Conservation (phyloP, 2,113 vertebrate species). For the Ondatra zibethicus region DNA sequence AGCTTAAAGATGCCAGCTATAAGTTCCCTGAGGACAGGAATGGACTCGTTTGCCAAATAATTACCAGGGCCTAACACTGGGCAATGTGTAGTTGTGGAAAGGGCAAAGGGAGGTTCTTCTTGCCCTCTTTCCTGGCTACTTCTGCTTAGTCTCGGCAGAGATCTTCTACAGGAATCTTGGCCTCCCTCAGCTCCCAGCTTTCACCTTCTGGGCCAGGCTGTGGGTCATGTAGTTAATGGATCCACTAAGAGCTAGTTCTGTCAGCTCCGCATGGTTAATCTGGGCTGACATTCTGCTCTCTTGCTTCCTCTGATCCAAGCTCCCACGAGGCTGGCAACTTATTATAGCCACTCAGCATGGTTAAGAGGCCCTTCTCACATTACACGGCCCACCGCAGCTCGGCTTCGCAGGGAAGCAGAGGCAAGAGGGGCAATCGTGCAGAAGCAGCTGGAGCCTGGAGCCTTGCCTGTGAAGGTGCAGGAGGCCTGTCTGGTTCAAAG, state of each 20-base stretch:
- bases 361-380: slow-evolving; percentile 81
- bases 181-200: slow-evolving; percentile 17
- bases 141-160: slow-evolving; percentile 30
- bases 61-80: neutral
- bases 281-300: slow-evolving; percentile 75
- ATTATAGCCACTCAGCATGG: slow-evolving; percentile 78
- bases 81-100: neutral
- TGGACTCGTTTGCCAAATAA: neutral
- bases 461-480: neutral
- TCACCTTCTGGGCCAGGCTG: slow-evolving; percentile 66
- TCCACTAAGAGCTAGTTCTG: slow-evolving; percentile 72
- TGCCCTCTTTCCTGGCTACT: neutral
- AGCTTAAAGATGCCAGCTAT: neutral
- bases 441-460: slow-evolving; percentile 54
- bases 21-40: slow-evolving; percentile 1
- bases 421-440: slow-evolving; percentile 49
- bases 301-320: slow-evolving; percentile 76
- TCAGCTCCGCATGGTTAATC: slow-evolving; percentile 77
- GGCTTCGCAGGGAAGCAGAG: slow-evolving; percentile 51
- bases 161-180: slow-evolving; percentile 49
- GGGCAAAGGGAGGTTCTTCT: neutral
- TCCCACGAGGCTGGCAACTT: slow-evolving; percentile 77
- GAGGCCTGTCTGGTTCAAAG: neutral
- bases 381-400: slow-evolving; percentile 55
- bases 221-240: slow-evolving; percentile 75